These are phyloP conservation scores for Platysteira castanea DNA, from an alignment of 2,113 vertebrate species.

Conservation along the genomic window DNA sequence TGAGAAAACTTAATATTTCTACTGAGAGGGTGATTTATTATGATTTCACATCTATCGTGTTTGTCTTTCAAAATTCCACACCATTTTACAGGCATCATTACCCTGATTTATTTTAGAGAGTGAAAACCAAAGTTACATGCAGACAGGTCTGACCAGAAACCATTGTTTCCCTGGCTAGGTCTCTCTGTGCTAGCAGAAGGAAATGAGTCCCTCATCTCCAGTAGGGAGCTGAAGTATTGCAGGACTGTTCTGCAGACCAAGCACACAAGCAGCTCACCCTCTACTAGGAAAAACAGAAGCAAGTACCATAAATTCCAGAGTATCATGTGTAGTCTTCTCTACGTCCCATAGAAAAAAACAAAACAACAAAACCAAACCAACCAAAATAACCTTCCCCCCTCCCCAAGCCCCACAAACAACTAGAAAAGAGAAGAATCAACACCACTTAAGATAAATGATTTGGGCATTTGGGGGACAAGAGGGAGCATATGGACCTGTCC, in stretches of 20 bases:
- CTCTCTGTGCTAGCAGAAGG: not conserved
- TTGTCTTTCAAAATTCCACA: not conserved
- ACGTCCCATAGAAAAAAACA: not conserved
- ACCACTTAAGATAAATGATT: not conserved
- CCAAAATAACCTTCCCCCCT: rapidly evolving
- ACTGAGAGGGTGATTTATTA: not conserved
- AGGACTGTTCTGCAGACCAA: not conserved
- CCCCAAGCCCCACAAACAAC: not conserved
- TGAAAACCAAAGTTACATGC: not conserved
- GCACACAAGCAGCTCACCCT: not conserved
- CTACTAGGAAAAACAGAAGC: not conserved
- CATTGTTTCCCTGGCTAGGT: not conserved
- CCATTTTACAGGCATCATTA: not conserved
- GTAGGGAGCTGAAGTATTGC: not conserved
- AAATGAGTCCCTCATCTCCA: not conserved
- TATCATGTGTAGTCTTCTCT: not conserved
- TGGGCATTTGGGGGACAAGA: not conserved
- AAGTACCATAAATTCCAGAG: not conserved
- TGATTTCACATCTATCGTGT: not conserved
- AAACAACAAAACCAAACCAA: not conserved
- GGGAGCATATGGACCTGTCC: not conserved
- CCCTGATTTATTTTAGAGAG: not conserved
- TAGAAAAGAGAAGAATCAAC: not conserved
- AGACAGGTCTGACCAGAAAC: not conserved
- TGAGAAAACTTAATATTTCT: not conserved